Conservation (phyloP, 2,888 invertebrate genomes). For the Antitype chi region DNA sequence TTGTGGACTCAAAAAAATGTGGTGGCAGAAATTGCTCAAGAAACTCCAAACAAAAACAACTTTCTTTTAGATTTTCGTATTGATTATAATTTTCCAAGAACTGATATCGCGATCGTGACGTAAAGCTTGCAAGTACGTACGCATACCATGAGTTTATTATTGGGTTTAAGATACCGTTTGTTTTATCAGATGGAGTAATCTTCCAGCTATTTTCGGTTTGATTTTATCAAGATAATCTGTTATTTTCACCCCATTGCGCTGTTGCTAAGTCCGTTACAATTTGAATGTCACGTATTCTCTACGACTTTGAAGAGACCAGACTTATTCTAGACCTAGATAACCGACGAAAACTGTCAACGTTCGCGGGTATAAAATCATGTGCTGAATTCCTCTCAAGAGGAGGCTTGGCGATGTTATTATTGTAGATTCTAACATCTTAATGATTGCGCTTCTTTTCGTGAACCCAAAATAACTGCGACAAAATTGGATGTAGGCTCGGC, state of each 20-base stretch:
- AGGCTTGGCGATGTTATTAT: too few relatives aligned
- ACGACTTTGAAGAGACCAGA: neutral
- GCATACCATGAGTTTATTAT: constrained; percentile 55
- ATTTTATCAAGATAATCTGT: constrained; percentile 51
- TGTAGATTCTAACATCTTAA: too few relatives aligned
- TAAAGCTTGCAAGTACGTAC: constrained; percentile 39
- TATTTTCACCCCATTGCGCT: constrained; percentile 37
- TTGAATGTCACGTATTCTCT: constrained; percentile 28
- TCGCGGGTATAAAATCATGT: too few relatives aligned
- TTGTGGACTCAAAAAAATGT: neutral
- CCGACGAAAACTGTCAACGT: too few relatives aligned
- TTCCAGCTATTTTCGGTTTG: constrained; percentile 53
- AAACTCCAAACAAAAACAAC: constrained; percentile 7
- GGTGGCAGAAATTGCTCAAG: neutral
- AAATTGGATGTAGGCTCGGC: too few relatives aligned
- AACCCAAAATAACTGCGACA: too few relatives aligned
- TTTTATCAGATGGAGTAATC: constrained; percentile 62
- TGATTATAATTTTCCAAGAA: constrained; percentile 50
- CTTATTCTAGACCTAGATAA: too few relatives aligned
- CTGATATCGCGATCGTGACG: constrained; percentile 48
- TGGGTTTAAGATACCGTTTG: constrained; percentile 59
- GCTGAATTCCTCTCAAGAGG: too few relatives aligned
- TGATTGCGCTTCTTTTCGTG: too few relatives aligned
- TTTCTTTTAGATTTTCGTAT: constrained; percentile 37
- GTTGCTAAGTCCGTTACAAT: constrained; percentile 31